Conservation (phyloP, 1,140 invertebrate genomes). For the Ericerus pela region DNA sequence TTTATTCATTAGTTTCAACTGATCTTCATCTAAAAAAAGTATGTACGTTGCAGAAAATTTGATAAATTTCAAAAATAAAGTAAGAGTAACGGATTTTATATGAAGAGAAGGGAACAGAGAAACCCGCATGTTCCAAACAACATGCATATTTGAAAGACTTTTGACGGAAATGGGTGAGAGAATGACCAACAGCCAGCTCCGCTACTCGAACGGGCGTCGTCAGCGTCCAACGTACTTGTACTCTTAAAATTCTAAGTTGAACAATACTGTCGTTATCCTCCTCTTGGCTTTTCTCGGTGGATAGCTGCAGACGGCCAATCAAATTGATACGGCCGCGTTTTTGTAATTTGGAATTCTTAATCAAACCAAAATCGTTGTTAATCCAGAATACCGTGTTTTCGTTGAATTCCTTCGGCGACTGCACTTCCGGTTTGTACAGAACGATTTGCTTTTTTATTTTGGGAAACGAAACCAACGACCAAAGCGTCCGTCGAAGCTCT, state of each 20-base stretch:
- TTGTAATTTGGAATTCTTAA: conserved; percentile 88
- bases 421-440: conserved; percentile 57
- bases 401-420: conserved; percentile 82
- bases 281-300: conserved; percentile 86
- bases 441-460: conserved; percentile 89
- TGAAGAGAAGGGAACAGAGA: too few relatives aligned
- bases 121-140: not conserved
- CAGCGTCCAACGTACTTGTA: conserved; percentile 43
- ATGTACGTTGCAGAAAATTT: too few relatives aligned
- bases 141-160: not conserved
- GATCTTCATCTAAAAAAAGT: too few relatives aligned
- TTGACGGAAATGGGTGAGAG: not conserved
- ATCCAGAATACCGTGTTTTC: conserved; percentile 90
- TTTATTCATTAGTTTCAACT: too few relatives aligned
- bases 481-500: conserved; percentile 87
- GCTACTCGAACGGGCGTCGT: too few relatives aligned
- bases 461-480: conserved; percentile 93
- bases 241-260: conserved; percentile 79
- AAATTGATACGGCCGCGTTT: conserved; percentile 89
- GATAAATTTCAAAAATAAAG: too few relatives aligned
- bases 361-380: conserved; percentile 74
- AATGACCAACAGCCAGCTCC: too few relatives aligned
- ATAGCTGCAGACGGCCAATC: conserved; percentile 83
- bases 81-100: too few relatives aligned
- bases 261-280: conserved; percentile 97